A percentile compares a stretch with the other conserved stretches of the same genome.
Evolutionary conservation across 1,140 invertebrate species (phyloP).

Genomic region (Drosophila mojavensis): DNA sequence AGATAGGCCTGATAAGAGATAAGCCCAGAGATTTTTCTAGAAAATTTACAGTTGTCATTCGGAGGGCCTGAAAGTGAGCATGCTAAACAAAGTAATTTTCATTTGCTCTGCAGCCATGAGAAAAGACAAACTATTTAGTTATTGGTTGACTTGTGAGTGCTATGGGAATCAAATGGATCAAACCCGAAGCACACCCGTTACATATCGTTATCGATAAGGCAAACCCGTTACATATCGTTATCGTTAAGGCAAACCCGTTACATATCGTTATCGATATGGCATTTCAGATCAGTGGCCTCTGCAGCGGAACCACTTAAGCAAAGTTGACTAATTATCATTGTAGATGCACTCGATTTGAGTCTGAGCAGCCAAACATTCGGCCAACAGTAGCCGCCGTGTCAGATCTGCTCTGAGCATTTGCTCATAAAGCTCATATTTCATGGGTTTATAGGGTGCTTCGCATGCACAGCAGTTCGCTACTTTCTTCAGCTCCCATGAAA

Average conservation of each 20-base stretch:
- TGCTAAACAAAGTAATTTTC: too few relatives aligned
- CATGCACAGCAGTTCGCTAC: conserved; percentile 10
- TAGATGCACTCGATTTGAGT: not conserved
- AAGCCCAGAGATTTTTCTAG: too few relatives aligned
- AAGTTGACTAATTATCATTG: conserved; percentile 1
- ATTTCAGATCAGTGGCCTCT: not conserved
- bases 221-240: too few relatives aligned
- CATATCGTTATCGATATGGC: not conserved
- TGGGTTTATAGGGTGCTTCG: conserved; percentile 1
- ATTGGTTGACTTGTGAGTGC: not conserved
- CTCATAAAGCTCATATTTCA: conserved; percentile 1
- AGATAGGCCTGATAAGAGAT: too few relatives aligned
- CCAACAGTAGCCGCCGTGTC: conserved; percentile 3
- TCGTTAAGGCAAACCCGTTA: not conserved
- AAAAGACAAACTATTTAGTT: too few relatives aligned
- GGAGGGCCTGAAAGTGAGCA: too few relatives aligned
- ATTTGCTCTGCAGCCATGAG: too few relatives aligned
- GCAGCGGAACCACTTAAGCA: conserved; percentile 14
- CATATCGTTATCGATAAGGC: too few relatives aligned
- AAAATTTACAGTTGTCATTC: too few relatives aligned
- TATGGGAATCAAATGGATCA: not conserved
- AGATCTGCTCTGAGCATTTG: not conserved
- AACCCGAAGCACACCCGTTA: too few relatives aligned
- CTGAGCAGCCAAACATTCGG: not conserved
- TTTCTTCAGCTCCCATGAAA: conserved; percentile 15